Percentiles rank a stretch among this genome's conserved stretches.
These are phyloP conservation scores for Tortricodes alternella DNA, from an alignment of 2,888 invertebrate genomes.

Conservation along the genomic window DNA sequence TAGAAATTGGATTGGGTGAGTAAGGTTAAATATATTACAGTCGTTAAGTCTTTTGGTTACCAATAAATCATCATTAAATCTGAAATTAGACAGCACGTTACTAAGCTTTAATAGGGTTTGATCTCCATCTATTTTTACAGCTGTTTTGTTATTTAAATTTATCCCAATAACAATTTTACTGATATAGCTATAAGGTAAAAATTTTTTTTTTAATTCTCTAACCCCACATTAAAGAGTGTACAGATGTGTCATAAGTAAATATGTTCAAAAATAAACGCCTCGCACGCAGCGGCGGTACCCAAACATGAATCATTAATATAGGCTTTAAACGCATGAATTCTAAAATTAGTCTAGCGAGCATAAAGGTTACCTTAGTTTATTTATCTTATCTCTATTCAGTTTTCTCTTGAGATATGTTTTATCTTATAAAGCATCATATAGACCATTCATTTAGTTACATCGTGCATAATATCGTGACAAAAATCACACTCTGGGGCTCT, in stretches of 20 bases:
- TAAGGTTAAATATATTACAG: constrained; percentile 10
- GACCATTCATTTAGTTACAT: too few species aligned
- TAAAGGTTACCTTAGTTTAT: too few species aligned
- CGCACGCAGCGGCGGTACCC: constrained; percentile 11
- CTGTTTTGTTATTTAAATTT: not conserved
- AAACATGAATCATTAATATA: constrained; percentile 9
- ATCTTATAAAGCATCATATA: too few species aligned
- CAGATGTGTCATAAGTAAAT: constrained; percentile 44
- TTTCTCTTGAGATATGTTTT: too few species aligned
- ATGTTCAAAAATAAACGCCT: constrained; percentile 32
- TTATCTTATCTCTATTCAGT: too few species aligned
- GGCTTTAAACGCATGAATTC: not conserved
- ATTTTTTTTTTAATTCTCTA: not conserved
- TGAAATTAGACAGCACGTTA: not conserved
- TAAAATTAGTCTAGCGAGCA: not conserved
- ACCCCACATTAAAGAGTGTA: constrained; percentile 33
- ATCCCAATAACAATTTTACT: not conserved
- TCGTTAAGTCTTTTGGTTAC: not conserved
- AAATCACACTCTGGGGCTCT: too few species aligned
- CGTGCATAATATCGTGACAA: too few species aligned
- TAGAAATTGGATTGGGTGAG: not conserved
- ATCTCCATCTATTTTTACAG: constrained; percentile 1
- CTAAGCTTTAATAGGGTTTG: not conserved
- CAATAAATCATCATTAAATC: constrained; percentile 11
- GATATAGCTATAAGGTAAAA: not conserved